Base-by-base conservation (phyloP, 2,888 invertebrate genomes). In the Trissoscelio sp. region DNA sequence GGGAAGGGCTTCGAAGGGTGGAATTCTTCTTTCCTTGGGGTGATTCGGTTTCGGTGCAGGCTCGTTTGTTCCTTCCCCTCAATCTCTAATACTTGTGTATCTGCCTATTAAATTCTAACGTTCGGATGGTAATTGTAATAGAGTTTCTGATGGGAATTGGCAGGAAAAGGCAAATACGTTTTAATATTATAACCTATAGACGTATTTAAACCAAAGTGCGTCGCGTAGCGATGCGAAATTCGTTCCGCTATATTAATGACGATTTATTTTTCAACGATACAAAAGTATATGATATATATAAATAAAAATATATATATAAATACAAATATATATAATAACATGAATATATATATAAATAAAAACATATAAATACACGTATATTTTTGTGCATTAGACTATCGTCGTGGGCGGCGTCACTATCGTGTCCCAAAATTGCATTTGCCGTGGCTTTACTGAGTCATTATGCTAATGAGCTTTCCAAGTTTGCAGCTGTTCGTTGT, bases 221-320 rank as follows among this genome's bases (percentile, higher is more conserved):
- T 72, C 70, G 80, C 75, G 66, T 75, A 80, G 74, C 74, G 80
- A 75, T 14, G 80, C 57, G 22, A 82, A 42, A 80, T 82, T 84
- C 78, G 74, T 87, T 84, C 74, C 82, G 75, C 67, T 79, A 74
- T 78, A 70, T 84, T 81, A 53, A 81, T 80, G 53, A 83, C 77
- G 74, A 84, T 77, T 86, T 86, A 86, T 85, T 87, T 86, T 86
- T 84, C 74, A 86, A 84, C 75, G 74, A 85, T 67, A 74, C 81
- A 58, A 55, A 80, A 67, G 53, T 75, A 69, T 72, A 70, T 75
- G 37, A 46, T 69, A 69, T 69, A 75, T 74, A 74, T 11, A 55
- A 37, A 53, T 24, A 42, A 64, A 55, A 9, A 67, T 39, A 48
- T 72, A 79, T 62, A 73, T 73, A 74, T 39, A 73, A 62, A 79